A percentile compares a stretch with the other conserved stretches of the same genome.
Evolutionary conservation across 2,888 invertebrate species (phyloP).

Genomic region (Ptycholaimellus sp.): DNA sequence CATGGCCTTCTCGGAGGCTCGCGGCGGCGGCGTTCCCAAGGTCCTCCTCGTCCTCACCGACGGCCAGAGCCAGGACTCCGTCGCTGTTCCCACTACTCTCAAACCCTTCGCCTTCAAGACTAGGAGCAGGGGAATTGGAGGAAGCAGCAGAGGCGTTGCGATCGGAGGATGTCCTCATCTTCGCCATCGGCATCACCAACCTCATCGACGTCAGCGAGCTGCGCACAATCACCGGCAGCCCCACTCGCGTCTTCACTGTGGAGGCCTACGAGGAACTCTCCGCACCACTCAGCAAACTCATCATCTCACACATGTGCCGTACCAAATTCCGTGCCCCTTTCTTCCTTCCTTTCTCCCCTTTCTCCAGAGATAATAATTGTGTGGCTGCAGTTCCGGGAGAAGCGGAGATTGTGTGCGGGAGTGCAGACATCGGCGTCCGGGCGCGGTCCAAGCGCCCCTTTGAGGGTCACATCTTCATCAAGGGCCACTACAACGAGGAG

Average conservation of each 20-base stretch:
- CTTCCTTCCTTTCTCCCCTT: neutral
- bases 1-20: constrained; percentile 14
- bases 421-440: constrained; percentile 22
- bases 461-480: constrained; percentile 23
- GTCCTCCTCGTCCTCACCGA: constrained; percentile 28
- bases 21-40: constrained; percentile 22
- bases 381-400: constrained; percentile 16
- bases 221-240: constrained; percentile 21
- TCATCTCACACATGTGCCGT: constrained; percentile 24
- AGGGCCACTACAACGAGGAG: constrained; percentile 13
- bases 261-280: constrained; percentile 21
- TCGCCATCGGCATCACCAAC: constrained; percentile 26
- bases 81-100: too few species aligned
- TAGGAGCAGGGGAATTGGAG: too few species aligned
- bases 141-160: too few species aligned
- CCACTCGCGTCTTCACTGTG: constrained; percentile 21
- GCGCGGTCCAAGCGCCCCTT: constrained; percentile 23
- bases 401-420: constrained; percentile 22
- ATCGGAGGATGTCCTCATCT: constrained; percentile 25
- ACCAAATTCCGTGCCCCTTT: constrained; percentile 18
- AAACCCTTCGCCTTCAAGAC: too few species aligned
- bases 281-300: constrained; percentile 16
- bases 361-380: neutral
- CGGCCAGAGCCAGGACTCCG: constrained; percentile 24
- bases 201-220: constrained; percentile 23